Conservation (phyloP, 2,888 invertebrate species). For the Neuroscelio doddi region DNA sequence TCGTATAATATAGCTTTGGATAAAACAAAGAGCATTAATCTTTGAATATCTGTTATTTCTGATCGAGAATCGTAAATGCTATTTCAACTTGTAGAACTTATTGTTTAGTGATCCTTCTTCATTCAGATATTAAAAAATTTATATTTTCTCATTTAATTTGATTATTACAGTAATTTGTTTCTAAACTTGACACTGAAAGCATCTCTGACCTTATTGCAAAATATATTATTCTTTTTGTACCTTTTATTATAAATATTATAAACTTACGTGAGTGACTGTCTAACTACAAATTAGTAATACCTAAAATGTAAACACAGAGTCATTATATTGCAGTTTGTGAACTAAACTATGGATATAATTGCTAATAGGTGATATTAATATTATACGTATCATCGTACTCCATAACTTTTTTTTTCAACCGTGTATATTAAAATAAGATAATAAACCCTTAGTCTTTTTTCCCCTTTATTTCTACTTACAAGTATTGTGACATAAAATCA, state of each 20-base stretch:
- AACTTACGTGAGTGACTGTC: constrained; percentile 2
- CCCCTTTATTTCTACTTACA: no score
- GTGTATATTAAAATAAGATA: no score
- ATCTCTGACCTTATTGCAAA: constrained; percentile 43
- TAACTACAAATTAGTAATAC: not conserved
- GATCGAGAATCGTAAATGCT: constrained; percentile 10
- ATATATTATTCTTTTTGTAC: no score
- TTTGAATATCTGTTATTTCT: constrained; percentile 26
- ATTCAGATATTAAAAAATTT: no score
- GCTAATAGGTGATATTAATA: not conserved
- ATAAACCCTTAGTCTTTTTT: no score
- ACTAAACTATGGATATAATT: not conserved
- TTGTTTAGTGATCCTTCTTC: no score
- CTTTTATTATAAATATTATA: no score
- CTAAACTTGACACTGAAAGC: no score
- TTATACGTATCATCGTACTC: not conserved
- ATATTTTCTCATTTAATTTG: no score
- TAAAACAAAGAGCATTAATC: constrained; percentile 27
- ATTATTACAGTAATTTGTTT: no score
- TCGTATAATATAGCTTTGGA: constrained; percentile 30
- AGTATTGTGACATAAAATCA: no score
- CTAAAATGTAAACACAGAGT: not conserved
- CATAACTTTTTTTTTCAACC: not conserved
- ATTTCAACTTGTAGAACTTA: no score
- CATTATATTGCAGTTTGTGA: not conserved